phyloP scores from a whole-genome alignment of 2,113 vertebrate genomes.

The Thinocorus orbignyianus region DNA sequence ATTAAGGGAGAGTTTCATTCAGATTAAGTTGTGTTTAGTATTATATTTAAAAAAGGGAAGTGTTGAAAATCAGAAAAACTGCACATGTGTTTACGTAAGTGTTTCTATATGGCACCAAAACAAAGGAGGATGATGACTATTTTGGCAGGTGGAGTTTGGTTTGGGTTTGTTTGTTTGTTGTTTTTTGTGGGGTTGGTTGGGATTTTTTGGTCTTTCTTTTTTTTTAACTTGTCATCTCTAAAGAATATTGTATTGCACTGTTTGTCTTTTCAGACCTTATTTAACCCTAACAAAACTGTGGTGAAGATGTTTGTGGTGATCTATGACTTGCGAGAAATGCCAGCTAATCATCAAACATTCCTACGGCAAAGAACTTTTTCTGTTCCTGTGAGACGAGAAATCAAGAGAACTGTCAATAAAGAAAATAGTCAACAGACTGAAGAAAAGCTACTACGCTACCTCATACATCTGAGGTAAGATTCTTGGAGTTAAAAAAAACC shows the following conservation, averaged over 20 bases:
- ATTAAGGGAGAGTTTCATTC: not conserved
- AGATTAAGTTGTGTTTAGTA: not conserved
- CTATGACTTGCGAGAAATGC: constrained; percentile 96
- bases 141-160: not conserved
- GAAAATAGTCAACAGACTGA: constrained; percentile 80
- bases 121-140: not conserved
- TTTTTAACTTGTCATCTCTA: not conserved
- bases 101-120: not conserved
- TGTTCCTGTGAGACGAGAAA: constrained; percentile 91
- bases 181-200: no score
- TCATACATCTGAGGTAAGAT: constrained; percentile 95
- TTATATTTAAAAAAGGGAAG: not conserved
- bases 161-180: not conserved
- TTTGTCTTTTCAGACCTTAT: constrained; percentile 92
- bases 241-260: not conserved
- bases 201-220: not conserved
- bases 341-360: constrained; percentile 98
- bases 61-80: not conserved
- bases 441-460: constrained; percentile 96
- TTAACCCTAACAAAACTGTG: constrained; percentile 99
- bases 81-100: not conserved
- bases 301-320: constrained; percentile 99
- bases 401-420: constrained; percentile 83
- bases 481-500: not conserved
- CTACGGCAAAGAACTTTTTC: constrained; percentile 98